These are phyloP conservation scores for Columba janthina DNA, from an alignment of 2,113 vertebrate genomes.

Conservation along the genomic window DNA sequence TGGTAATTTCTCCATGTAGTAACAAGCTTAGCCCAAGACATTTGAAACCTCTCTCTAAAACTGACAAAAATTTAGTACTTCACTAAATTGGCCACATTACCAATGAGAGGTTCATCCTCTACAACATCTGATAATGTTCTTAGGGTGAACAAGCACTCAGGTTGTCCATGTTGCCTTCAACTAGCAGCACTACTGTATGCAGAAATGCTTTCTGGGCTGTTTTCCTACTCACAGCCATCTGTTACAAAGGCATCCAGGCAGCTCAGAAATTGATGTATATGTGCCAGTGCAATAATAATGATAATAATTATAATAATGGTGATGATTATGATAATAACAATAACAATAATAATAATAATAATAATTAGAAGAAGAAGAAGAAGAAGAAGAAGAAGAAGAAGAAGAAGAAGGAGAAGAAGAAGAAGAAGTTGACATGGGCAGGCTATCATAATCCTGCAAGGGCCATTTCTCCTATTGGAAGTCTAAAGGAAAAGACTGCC, in stretches of 20 bases:
- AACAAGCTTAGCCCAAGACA: background rate
- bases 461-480: background rate
- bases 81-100: background rate
- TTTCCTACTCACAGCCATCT: slow-evolving; percentile 13
- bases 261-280: background rate
- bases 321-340: background rate
- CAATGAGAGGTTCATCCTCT: background rate
- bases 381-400: background rate
- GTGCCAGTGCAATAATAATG: background rate
- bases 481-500: background rate
- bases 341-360: background rate
- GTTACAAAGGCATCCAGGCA: background rate
- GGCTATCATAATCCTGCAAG: background rate
- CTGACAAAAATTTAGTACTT: background rate
- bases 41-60: background rate
- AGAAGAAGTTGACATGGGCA: no score
- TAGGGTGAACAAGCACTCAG: background rate
- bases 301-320: background rate
- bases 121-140: background rate
- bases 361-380: background rate
- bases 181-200: background rate
- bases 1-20: background rate
- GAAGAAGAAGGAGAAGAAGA: no score
- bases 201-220: background rate
- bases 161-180: background rate